A percentile compares a stretch with the other conserved stretches of the same genome.
phyloP scores from a whole-genome alignment of 2,888 invertebrate species.

The Microctonus brassicae region DNA sequence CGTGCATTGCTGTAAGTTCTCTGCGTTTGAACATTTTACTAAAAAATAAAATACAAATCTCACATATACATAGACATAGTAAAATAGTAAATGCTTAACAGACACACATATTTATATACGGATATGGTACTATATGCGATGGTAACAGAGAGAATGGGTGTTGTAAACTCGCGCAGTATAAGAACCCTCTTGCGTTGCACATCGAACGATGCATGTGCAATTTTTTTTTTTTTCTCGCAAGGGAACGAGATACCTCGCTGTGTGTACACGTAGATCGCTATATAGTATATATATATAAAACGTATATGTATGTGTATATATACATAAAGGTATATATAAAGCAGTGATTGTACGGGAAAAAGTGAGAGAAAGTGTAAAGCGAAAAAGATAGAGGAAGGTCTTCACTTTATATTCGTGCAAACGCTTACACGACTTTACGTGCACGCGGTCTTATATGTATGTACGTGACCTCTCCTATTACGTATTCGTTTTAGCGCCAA shows the following conservation, averaged over 20 bases:
- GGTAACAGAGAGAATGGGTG: conserved; percentile 22
- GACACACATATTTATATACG: neutral
- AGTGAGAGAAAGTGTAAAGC: neutral
- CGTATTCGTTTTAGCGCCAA: conserved; percentile 2
- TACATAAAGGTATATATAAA: too few species aligned
- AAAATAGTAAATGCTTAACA: neutral
- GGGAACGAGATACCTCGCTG: conserved; percentile 17
- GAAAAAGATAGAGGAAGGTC: neutral
- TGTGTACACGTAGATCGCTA: neutral
- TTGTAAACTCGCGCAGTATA: conserved; percentile 22
- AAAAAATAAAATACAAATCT: neutral
- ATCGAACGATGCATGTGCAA: conserved; percentile 24
- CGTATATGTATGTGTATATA: too few species aligned
- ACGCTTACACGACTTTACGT: conserved; percentile 15
- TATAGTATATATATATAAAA: neutral
- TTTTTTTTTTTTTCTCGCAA: conserved; percentile 20
- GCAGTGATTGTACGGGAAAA: conserved; percentile 2
- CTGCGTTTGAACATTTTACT: neutral
- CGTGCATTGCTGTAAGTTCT: neutral
- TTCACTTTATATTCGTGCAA: neutral
- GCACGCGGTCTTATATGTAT: neutral
- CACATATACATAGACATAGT: neutral
- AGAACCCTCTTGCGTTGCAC: conserved; percentile 25
- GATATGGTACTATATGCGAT: neutral
- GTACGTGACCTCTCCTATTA: conserved; percentile 17